Conservation (phyloP, 2,797 vertebrate species). For the Triplophysa bombifrons region DNA sequence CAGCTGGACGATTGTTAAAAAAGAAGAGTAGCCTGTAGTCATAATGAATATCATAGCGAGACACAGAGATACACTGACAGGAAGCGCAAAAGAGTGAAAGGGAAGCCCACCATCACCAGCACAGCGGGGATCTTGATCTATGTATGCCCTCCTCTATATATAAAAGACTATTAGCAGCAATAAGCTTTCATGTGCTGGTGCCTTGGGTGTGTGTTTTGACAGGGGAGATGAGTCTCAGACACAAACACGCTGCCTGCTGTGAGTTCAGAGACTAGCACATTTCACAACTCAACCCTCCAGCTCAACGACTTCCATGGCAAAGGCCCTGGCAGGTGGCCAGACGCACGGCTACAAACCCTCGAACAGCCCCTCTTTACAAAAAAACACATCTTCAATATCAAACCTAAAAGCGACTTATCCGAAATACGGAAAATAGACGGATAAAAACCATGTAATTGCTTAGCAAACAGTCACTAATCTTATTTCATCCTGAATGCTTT, state of each 20-base stretch:
- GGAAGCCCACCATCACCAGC: conserved; percentile 56
- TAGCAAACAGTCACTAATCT: conserved; percentile 27
- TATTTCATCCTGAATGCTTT: conserved; percentile 8
- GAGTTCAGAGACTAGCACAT: conserved; percentile 54
- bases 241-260: conserved; percentile 53
- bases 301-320: conserved; percentile 53
- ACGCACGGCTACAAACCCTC: conserved; percentile 47
- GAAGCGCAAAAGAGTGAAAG: conserved; percentile 50
- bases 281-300: conserved; percentile 19
- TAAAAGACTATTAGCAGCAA: conserved; percentile 62
- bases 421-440: conserved; percentile 1
- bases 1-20: conserved; percentile 54
- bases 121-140: conserved; percentile 59
- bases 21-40: conserved; percentile 59
- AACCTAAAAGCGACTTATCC: conserved; percentile 1
- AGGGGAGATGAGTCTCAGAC: conserved; percentile 56
- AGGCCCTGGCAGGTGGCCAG: conserved; percentile 58
- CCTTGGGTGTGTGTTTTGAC: conserved; percentile 45
- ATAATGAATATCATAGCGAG: conserved; percentile 52
- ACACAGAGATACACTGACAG: conserved; percentile 49
- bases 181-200: conserved; percentile 63
- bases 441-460: conserved; percentile 8
- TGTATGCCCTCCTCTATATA: conserved; percentile 60
- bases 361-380: conserved; percentile 1
- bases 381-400: conserved; percentile 2